phyloP scores from a whole-genome alignment of 1,140 invertebrate genomes.

The Asobara japonica region DNA sequence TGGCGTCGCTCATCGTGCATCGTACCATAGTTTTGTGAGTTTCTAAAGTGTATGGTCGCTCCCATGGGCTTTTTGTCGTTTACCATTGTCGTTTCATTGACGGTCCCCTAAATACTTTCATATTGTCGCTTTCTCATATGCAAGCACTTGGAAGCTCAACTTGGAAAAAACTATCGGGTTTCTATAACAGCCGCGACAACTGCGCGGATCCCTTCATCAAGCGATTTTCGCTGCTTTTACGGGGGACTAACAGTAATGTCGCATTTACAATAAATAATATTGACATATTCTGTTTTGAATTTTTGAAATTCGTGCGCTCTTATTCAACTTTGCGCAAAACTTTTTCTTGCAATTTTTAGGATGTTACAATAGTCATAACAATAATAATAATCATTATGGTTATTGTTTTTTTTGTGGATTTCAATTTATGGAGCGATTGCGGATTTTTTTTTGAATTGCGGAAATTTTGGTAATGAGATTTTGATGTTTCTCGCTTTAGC shows the following conservation, averaged over 20 bases:
- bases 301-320: conserved; percentile 9
- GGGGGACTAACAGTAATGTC: conserved; percentile 16
- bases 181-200: not conserved
- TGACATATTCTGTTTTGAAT: not conserved
- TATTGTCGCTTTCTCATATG: not conserved
- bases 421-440: no score
- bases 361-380: no score
- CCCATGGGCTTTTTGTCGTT: conserved; percentile 26
- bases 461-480: no score
- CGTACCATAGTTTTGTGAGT: not conserved
- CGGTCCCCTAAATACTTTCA: conserved; percentile 39
- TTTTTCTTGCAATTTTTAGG: not conserved
- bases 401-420: no score
- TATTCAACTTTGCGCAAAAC: not conserved
- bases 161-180: not conserved
- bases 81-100: conserved; percentile 41
- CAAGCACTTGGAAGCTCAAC: not conserved
- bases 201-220: not conserved
- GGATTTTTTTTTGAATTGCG: no score
- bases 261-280: conserved; percentile 29
- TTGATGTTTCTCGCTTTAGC: no score
- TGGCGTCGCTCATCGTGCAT: conserved; percentile 16
- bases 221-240: conserved; percentile 49
- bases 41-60: conserved; percentile 27
- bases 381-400: no score